Conservation (phyloP, 2,888 invertebrate species). For the Spilarctia lutea region DNA sequence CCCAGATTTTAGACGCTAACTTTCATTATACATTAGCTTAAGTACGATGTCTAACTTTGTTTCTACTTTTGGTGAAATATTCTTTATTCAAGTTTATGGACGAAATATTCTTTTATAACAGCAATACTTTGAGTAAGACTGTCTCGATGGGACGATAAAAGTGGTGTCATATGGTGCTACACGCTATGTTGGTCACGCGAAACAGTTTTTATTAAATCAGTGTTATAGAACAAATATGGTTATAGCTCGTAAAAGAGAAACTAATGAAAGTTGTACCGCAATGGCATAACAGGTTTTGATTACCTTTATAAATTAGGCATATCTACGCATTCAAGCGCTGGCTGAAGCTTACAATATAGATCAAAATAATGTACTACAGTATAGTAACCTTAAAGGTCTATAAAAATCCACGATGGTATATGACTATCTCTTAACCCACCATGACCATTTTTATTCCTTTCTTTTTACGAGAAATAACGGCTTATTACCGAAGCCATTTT, state of each 20-base stretch:
- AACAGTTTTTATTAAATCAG: constrained; percentile 6
- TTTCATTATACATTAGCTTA: background rate
- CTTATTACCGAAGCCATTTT: too few relatives aligned
- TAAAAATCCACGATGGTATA: too few relatives aligned
- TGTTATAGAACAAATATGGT: background rate
- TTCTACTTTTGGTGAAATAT: background rate
- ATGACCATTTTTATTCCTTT: too few relatives aligned
- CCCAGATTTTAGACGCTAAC: background rate
- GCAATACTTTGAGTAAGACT: background rate
- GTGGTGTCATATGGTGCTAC: constrained; percentile 4
- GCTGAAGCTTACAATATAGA: too few relatives aligned
- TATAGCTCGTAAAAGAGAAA: background rate
- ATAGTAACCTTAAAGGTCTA: too few relatives aligned
- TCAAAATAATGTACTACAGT: too few relatives aligned
- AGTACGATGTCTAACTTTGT: background rate
- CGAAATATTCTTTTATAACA: background rate
- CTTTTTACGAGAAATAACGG: too few relatives aligned
- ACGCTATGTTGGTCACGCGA: constrained; percentile 4
- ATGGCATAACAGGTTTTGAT: too few relatives aligned
- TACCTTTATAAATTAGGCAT: too few relatives aligned
- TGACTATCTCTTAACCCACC: too few relatives aligned
- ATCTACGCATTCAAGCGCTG: too few relatives aligned
- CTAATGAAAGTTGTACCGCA: background rate
- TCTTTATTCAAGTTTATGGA: background rate
- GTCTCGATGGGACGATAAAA: constrained; percentile 3